A percentile compares a stretch with the other conserved stretches of the same genome.
Evolutionary conservation across 2,797 vertebrate species (phyloP).

Genomic region (Chrysocyon brachyurus): DNA sequence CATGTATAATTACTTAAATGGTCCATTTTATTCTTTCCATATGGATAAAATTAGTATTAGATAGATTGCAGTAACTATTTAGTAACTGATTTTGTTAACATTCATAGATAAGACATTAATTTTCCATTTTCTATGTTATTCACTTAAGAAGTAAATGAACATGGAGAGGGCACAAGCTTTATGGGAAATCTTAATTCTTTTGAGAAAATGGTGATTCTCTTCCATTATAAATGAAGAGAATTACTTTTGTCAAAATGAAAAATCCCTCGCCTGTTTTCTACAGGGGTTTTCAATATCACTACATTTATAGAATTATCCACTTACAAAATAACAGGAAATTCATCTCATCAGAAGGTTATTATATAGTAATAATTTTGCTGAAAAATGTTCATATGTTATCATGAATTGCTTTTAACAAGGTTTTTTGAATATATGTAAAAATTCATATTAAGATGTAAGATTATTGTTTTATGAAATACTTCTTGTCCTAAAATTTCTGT

Average conservation of each 20-base stretch:
- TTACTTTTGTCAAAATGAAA: slow-evolving; percentile 65
- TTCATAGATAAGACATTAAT: slow-evolving; percentile 20
- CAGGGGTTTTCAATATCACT: slow-evolving; percentile 8
- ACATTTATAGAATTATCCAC: not conserved
- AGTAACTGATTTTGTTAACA: slow-evolving; percentile 43
- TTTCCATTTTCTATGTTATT: slow-evolving; percentile 19
- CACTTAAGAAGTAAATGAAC: slow-evolving; percentile 36
- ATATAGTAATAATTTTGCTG: slow-evolving; percentile 23
- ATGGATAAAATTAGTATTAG: slow-evolving; percentile 42
- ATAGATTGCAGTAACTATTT: slow-evolving; percentile 21
- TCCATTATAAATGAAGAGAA: slow-evolving; percentile 46
- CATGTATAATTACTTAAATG: slow-evolving; percentile 38
- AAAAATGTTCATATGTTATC: not conserved
- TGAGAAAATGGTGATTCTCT: slow-evolving; percentile 40
- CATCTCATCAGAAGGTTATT: slow-evolving; percentile 31
- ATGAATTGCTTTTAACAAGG: not conserved
- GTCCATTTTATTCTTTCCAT: slow-evolving; percentile 29
- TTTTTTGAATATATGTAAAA: slow-evolving; percentile 34
- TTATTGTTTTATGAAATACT: not conserved
- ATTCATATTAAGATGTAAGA: not conserved
- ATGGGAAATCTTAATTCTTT: slow-evolving; percentile 32
- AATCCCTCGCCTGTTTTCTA: slow-evolving; percentile 17
- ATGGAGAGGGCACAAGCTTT: not conserved
- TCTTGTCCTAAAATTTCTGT: not conserved
- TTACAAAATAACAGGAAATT: slow-evolving; percentile 37